Base-by-base conservation (phyloP, 2,113 vertebrate genomes). In the Lagopus muta region DNA sequence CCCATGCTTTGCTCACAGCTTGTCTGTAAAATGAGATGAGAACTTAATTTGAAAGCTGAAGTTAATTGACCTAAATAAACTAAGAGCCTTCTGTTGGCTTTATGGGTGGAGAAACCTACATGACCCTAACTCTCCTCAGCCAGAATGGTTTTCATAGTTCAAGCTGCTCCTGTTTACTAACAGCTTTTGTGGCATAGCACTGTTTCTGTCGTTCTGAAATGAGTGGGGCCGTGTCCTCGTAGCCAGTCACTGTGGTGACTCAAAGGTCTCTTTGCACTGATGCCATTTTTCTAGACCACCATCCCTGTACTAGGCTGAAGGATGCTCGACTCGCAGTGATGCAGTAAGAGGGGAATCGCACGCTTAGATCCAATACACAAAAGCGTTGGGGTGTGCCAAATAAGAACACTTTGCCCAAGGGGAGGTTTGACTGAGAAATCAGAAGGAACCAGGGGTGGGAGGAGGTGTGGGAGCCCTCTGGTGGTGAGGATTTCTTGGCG, bases 31-130 rank as follows among this genome's bases (percentile, higher is more conserved):
- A 92, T 8, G 85, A 93, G 85, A 94, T 30, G 86, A 92, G 92
- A 91, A 94, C 79, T 95, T 95, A 92, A 95, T 95, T 95, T 96
- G 87, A 94, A 94, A 95, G 92, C 91, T 73, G 82, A 70, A 81
- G 85, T 96, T 95, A 95, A 94, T 94, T 96, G 94, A 93, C 93
- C 94, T 92, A 96, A 93, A 94, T 96, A 90, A 92, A 88, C 82
- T 65, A 85, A 94, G 81, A 94, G 87, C 88, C 88, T 95, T 97
- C 94, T 94, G 86, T 27, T 96, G 89, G 71, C 76, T 94, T 75
- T 32, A 61, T 25, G 12, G 38, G 10, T 12, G 30, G 28, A 45
- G 48, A 61, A 82, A 67, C 38, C 10, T 67, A 69, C 52, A 6
- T 6, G 71, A 57, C 61, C 84, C 74, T n/a, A 10, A 66, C 66